Conservation (phyloP, 53 echinoderm and acorn worm genomes). For the Holothuria leucospilota region DNA sequence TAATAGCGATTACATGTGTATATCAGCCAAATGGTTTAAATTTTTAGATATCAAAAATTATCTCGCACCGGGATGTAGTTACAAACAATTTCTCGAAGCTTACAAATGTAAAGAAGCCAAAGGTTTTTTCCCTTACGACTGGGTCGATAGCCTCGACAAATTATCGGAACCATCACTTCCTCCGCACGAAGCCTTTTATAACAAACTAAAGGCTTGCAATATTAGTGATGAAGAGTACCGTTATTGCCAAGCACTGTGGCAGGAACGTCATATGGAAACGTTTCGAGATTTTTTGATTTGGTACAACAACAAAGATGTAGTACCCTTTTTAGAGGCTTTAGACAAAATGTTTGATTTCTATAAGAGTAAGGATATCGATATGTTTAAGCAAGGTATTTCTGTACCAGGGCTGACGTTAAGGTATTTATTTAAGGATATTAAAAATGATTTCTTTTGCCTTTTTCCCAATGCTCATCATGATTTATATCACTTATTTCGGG, state of each 20-base stretch:
- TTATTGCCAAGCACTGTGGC: conserved; percentile 48
- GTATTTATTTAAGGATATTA: no score
- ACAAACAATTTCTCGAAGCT: conserved; percentile 56
- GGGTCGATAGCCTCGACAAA: conserved; percentile 55
- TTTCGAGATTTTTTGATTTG: conserved; percentile 50
- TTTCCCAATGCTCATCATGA: no score
- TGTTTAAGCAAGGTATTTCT: no score
- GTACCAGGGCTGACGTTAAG: no score
- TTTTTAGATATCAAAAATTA: conserved; percentile 56
- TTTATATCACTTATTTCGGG: no score
- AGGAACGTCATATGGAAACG: conserved; percentile 29
- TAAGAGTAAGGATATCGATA: no score
- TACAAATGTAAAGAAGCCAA: conserved; percentile 49
- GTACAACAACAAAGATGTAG: conserved; percentile 73
- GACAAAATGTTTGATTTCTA: no score
- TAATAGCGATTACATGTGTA: conserved; percentile 45
- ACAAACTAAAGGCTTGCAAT: neutral
- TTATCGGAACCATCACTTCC: conserved; percentile 25
- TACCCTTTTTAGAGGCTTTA: conserved; percentile 59
- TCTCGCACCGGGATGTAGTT: conserved; percentile 45
- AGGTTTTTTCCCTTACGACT: conserved; percentile 63
- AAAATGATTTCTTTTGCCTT: conserved; percentile 26
- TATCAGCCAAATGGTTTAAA: neutral
- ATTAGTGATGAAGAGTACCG: conserved; percentile 32
- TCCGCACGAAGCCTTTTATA: conserved; percentile 49